phyloP scores from a whole-genome alignment of 2,888 invertebrate species.

The Empis livida region DNA sequence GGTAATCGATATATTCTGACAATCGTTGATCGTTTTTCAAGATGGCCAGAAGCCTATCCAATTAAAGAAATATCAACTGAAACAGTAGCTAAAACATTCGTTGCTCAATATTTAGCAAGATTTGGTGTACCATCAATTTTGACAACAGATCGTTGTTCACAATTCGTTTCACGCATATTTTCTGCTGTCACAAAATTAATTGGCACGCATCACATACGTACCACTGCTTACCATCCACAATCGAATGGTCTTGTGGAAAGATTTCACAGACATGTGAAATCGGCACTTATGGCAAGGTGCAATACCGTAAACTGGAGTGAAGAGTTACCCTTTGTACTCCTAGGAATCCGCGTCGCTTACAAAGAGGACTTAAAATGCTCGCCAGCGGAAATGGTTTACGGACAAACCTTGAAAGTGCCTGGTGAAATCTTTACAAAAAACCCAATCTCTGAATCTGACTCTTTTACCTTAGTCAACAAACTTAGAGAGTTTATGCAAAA shows the following conservation, averaged over 20 bases:
- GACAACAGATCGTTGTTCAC: slow-evolving; percentile 2
- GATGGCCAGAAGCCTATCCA: slow-evolving; percentile 7
- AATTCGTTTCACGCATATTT: slow-evolving; percentile 6
- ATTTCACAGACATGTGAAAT: not conserved
- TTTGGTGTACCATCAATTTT: slow-evolving; percentile 3
- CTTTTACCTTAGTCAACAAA: too few species aligned
- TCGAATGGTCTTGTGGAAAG: not conserved
- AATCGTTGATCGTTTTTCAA: slow-evolving; percentile 4
- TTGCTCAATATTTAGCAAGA: slow-evolving; percentile 1
- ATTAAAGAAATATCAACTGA: slow-evolving; percentile 2
- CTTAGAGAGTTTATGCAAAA: too few species aligned
- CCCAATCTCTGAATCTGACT: too few species aligned
- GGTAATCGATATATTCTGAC: slow-evolving; percentile 5
- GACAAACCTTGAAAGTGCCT: not conserved
- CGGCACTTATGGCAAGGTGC: not conserved
- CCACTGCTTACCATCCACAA: not conserved
- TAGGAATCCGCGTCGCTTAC: not conserved
- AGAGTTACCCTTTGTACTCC: too few species aligned
- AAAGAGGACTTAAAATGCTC: not conserved
- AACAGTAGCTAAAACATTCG: too few species aligned
- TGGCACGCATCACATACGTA: too few species aligned
- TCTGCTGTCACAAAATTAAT: not conserved
- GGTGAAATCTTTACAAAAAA: not conserved
- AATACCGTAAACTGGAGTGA: not conserved
- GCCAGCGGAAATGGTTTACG: not conserved